Percentiles rank a stretch among this genome's conserved stretches.
Conservation (phyloP, 2,113 vertebrate genomes). For the Geococcyx californianus region DNA sequence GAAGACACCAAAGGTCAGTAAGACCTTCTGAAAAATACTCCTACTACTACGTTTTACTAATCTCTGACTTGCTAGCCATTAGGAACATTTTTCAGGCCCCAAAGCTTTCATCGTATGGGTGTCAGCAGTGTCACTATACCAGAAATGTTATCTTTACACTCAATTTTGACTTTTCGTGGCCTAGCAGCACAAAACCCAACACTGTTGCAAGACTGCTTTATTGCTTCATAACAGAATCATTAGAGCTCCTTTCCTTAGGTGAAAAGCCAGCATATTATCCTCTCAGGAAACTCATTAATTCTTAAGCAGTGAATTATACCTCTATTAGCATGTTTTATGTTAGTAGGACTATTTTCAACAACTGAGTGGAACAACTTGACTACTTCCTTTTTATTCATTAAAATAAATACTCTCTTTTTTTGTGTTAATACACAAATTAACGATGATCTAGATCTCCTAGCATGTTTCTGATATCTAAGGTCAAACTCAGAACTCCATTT, state of each 20-base stretch:
- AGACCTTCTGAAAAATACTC: too few relatives aligned
- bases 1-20: background rate
- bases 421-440: background rate
- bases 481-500: background rate
- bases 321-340: background rate
- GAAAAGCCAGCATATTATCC: background rate
- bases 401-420: background rate
- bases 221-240: background rate
- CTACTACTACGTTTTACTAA: background rate
- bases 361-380: background rate
- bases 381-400: background rate
- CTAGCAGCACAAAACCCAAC: background rate
- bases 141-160: background rate
- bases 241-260: background rate
- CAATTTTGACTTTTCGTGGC: background rate
- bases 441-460: background rate
- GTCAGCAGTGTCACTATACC: background rate
- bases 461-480: background rate
- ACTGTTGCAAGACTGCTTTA: background rate
- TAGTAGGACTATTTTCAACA: background rate
- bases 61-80: background rate
- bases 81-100: background rate
- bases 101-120: rapidly evolving
- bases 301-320: background rate
- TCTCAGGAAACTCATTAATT: background rate